Evolutionary conservation across 2,888 invertebrate species (phyloP).

Genomic region (Xestia rhomboidea): DNA sequence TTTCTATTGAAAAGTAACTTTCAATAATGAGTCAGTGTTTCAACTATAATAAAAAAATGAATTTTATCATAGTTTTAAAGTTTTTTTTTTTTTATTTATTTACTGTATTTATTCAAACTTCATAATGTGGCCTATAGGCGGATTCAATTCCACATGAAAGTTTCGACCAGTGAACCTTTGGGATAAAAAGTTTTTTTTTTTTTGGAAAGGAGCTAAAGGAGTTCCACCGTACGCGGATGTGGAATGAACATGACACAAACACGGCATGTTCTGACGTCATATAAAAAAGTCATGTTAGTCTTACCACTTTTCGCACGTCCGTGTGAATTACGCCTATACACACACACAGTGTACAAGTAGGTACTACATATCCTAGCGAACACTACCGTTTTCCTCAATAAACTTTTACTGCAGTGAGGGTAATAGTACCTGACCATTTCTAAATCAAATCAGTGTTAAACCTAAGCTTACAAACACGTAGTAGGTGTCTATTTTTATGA

Average conservation of each 20-base stretch:
- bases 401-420: constrained; percentile 11
- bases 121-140: background rate
- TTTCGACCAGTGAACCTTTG: background rate
- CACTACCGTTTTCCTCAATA: constrained; percentile 36
- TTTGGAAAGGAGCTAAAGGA: background rate
- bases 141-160: background rate
- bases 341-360: background rate
- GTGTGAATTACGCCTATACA: background rate
- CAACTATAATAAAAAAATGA: background rate
- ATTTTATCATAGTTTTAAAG: too few relatives aligned
- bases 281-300: background rate
- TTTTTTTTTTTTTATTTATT: background rate
- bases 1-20: background rate
- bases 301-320: background rate
- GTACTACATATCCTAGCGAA: background rate
- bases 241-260: background rate
- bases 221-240: background rate
- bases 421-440: constrained; percentile 1
- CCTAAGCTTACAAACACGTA: background rate
- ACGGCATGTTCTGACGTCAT: constrained; percentile 1
- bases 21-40: background rate
- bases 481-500: background rate
- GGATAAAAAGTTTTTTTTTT: background rate
- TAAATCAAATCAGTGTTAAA: constrained; percentile 15
- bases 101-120: background rate